These are phyloP conservation scores for Anser cygnoides DNA, from an alignment of 2,113 vertebrate genomes.

Conservation along the genomic window DNA sequence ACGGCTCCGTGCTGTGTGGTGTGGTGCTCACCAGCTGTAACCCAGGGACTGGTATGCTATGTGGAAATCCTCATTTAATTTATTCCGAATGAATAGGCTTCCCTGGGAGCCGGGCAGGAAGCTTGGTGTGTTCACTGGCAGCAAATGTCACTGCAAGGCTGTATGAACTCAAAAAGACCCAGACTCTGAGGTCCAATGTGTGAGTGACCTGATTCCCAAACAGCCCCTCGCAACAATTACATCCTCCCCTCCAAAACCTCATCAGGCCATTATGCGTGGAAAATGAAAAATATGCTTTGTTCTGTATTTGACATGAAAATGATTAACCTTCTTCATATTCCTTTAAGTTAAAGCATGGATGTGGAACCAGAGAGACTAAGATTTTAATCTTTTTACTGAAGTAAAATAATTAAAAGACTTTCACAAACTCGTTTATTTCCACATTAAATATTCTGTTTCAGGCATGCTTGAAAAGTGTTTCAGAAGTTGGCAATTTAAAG, in stretches of 20 bases:
- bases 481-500: conserved; percentile 16
- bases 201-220: neutral
- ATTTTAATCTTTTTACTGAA: conserved; percentile 47
- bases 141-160: neutral
- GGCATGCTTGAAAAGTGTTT: conserved; percentile 18
- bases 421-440: conserved; percentile 47
- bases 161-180: neutral
- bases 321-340: conserved; percentile 11
- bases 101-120: fast-evolving
- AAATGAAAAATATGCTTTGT: neutral
- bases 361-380: neutral
- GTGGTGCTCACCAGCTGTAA: neutral
- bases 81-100: fast-evolving
- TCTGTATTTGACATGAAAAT: neutral
- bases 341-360: neutral
- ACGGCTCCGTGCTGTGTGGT: neutral
- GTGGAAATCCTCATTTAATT: neutral
- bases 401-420: conserved; percentile 60
- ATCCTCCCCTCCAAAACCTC: neutral
- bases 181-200: neutral
- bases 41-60: neutral
- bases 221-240: neutral
- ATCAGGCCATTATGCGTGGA: too few species aligned
- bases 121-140: neutral
- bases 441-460: conserved; percentile 51